Conservation (phyloP, 2,113 vertebrate species). For the Chiloscyllium plagiosum region DNA sequence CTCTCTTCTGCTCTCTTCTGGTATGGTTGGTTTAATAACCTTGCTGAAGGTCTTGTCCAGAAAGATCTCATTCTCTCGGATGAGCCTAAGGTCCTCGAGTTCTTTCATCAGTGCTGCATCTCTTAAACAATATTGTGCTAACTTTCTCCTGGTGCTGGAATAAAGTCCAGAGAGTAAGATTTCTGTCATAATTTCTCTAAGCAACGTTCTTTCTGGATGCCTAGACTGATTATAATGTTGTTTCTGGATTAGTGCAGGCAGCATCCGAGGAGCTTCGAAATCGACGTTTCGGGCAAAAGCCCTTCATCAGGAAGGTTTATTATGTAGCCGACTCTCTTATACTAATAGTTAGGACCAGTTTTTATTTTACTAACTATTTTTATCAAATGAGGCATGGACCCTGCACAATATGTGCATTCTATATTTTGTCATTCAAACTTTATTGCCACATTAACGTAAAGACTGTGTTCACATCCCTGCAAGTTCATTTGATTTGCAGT, state of each 20-base stretch:
- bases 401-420: neutral
- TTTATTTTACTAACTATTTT: neutral
- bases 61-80: too few relatives aligned
- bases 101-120: neutral
- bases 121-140: neutral
- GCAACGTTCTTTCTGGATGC: neutral
- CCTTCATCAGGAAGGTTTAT: too few relatives aligned
- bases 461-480: neutral
- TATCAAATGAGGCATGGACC: neutral
- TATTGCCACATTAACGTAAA: neutral
- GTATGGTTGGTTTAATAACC: too few relatives aligned
- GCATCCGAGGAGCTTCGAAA: too few relatives aligned
- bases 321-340: neutral
- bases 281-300: too few relatives aligned
- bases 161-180: neutral
- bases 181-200: neutral
- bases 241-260: too few relatives aligned
- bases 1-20: too few relatives aligned
- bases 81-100: too few relatives aligned
- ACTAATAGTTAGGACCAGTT: neutral
- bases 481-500: neutral
- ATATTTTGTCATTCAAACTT: neutral
- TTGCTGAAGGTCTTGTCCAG: too few relatives aligned
- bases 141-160: neutral
- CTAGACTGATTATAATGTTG: neutral